A percentile compares a stretch with the other conserved stretches of the same genome.
Conservation (phyloP, 2,113 vertebrate species). For the Nycticebus coucang region DNA sequence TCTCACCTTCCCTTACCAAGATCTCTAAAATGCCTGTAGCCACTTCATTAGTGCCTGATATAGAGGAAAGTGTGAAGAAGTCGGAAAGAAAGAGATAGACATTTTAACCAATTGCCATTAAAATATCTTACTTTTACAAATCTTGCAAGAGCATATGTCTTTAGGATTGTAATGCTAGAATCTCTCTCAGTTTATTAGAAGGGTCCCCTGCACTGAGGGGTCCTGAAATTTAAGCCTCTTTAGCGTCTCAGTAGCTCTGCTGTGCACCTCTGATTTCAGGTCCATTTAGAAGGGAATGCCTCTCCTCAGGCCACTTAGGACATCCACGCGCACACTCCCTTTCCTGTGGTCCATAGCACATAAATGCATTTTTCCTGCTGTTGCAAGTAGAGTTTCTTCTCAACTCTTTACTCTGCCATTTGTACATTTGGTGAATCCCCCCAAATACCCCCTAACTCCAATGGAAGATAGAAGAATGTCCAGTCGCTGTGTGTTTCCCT, state of each 20-base stretch:
- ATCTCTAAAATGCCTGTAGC: neutral
- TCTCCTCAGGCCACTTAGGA: neutral
- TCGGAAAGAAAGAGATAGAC: neutral
- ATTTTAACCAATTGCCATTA: neutral
- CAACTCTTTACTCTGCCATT: neutral
- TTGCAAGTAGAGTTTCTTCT: neutral
- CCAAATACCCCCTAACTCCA: neutral
- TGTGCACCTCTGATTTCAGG: neutral
- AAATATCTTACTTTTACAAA: neutral
- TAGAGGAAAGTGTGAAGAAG: neutral
- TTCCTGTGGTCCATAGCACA: neutral
- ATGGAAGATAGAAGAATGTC: neutral
- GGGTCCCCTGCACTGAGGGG: neutral
- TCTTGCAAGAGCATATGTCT: neutral
- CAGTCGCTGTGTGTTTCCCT: neutral
- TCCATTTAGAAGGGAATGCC: neutral
- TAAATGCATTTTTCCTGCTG: neutral
- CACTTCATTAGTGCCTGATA: neutral
- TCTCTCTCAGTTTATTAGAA: neutral
- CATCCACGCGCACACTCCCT: neutral
- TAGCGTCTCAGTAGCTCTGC: neutral
- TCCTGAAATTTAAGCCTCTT: neutral
- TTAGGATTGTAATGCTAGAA: neutral
- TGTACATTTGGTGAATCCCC: neutral
- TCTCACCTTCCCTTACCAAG: neutral